Conservation (phyloP, 2,888 invertebrate species). For the Homarus gammarus region DNA sequence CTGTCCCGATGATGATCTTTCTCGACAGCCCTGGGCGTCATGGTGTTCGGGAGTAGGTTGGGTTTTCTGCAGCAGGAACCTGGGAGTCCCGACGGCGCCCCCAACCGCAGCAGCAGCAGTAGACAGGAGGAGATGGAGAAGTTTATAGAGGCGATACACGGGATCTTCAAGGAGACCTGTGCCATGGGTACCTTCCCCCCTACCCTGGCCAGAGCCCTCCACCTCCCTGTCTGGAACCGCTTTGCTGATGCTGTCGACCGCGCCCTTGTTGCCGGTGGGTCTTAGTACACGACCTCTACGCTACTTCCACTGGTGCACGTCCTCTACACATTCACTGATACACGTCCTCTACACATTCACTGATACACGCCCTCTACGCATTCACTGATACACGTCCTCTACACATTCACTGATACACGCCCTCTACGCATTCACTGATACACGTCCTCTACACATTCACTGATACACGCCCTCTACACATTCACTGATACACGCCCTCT, state of each 20-base stretch:
- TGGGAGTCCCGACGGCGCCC: neutral
- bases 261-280: constrained; percentile 83
- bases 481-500: no score
- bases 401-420: no score
- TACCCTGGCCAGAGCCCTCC: constrained; percentile 83
- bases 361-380: neutral
- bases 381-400: no score
- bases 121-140: constrained; percentile 19
- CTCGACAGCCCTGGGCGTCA: constrained; percentile 47
- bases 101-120: neutral
- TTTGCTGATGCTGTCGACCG: constrained; percentile 86
- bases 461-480: no score
- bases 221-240: constrained; percentile 85
- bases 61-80: constrained; percentile 12
- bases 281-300: neutral
- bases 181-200: constrained; percentile 86
- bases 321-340: neutral
- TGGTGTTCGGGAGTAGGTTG: constrained; percentile 45
- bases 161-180: constrained; percentile 87
- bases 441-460: no score
- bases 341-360: neutral
- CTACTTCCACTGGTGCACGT: neutral
- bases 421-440: no score
- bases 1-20: neutral
- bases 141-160: constrained; percentile 82